Percentiles rank a stretch among this genome's conserved stretches.
These are phyloP conservation scores for Orchestes rusci DNA, from an alignment of 2,888 invertebrate genomes.

Conservation along the genomic window DNA sequence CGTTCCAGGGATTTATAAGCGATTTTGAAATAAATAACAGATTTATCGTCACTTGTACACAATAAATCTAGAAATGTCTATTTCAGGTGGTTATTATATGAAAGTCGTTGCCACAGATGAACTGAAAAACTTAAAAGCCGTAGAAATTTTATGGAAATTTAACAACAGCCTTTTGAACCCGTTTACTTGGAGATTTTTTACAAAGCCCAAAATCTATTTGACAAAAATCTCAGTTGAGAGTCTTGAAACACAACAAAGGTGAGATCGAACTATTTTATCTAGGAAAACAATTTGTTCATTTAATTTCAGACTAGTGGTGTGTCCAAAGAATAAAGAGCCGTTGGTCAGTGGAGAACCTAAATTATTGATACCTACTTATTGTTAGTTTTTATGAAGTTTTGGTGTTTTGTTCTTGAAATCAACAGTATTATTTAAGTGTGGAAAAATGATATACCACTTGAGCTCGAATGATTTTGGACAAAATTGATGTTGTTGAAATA, in stretches of 20 bases:
- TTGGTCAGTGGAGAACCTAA: slow-evolving; percentile 59
- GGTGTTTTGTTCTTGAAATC: too few relatives aligned
- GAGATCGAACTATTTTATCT: slow-evolving; percentile 26
- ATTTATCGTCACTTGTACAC: too few relatives aligned
- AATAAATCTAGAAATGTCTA: neutral
- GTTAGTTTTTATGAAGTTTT: too few relatives aligned
- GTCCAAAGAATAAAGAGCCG: slow-evolving; percentile 58
- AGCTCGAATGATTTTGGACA: too few relatives aligned
- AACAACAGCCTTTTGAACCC: slow-evolving; percentile 73
- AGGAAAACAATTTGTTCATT: slow-evolving; percentile 14
- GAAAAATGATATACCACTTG: too few relatives aligned
- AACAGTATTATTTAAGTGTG: too few relatives aligned
- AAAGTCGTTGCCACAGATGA: slow-evolving; percentile 61
- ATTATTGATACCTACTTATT: slow-evolving; percentile 42
- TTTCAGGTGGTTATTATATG: slow-evolving; percentile 54
- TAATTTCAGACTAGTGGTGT: slow-evolving; percentile 59
- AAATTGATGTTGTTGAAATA: too few relatives aligned
- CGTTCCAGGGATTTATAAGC: too few relatives aligned
- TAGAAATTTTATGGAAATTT: slow-evolving; percentile 72
- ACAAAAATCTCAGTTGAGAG: slow-evolving; percentile 65
- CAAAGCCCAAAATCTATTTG: slow-evolving; percentile 66
- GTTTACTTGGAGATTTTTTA: slow-evolving; percentile 72
- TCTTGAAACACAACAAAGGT: slow-evolving; percentile 64
- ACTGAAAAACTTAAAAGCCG: slow-evolving; percentile 59
- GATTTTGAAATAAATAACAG: too few relatives aligned